Conservation (phyloP, 2,888 invertebrate species). For the Acleris emargana region DNA sequence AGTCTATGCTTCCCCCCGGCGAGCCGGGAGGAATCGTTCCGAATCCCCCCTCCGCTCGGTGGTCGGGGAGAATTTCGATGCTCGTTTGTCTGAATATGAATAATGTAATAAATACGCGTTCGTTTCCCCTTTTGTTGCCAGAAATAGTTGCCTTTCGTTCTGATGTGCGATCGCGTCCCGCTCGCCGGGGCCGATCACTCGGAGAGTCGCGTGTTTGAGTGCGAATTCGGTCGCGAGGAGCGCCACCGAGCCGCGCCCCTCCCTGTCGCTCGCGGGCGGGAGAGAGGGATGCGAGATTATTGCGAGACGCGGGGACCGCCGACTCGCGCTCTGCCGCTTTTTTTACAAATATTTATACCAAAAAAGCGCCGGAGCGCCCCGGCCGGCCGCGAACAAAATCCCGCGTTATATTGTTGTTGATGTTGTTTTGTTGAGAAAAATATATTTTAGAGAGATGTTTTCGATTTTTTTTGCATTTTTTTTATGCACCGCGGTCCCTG, state of each 20-base stretch:
- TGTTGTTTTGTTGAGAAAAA: constrained; percentile 21
- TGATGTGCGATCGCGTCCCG: too few species aligned
- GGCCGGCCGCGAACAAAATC: not conserved
- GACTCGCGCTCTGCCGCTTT: not conserved
- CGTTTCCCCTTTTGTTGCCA: too few species aligned
- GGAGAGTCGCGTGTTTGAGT: too few species aligned
- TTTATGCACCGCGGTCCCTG: not conserved
- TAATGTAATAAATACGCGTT: too few species aligned
- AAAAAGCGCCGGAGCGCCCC: not conserved
- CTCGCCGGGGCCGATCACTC: too few species aligned
- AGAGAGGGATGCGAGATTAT: not conserved
- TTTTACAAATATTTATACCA: constrained; percentile 10
- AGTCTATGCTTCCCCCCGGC: too few species aligned
- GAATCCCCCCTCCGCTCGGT: too few species aligned
- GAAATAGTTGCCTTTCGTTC: too few species aligned
- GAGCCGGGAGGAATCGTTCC: too few species aligned
- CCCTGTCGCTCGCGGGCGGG: not conserved
- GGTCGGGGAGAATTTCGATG: too few species aligned
- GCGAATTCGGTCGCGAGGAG: too few species aligned
- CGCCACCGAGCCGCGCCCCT: not conserved
- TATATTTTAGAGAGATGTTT: constrained; percentile 18
- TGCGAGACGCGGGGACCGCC: constrained; percentile 2
- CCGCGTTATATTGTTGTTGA: constrained; percentile 9
- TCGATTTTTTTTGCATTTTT: constrained; percentile 7
- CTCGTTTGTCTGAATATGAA: too few species aligned